Evolutionary conservation across 2,113 vertebrate genomes (phyloP), one percentile per base, ranked within the genome.

Genomic region (Barnardius zonarius): DNA sequence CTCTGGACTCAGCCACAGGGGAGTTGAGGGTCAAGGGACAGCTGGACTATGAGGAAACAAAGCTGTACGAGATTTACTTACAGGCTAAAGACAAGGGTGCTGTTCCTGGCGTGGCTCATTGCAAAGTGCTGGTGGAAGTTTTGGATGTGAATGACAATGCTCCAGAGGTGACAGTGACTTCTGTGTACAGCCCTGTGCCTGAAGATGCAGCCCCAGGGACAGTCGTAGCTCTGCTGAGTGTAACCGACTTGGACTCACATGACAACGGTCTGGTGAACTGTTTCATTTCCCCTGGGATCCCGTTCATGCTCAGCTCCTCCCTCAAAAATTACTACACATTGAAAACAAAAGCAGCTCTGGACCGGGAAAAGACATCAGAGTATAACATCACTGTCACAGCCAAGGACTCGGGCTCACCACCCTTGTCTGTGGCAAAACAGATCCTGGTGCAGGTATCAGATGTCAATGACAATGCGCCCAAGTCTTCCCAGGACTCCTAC

Each of bases 401-500:
- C 64, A 96, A 74, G 46, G 98, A 98, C 41, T 93, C 97, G 0
- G 98, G 98, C 12, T 95, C 86, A 5, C 98, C 98, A 12, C 44
- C 97, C 14, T 97, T 98, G 59, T 96, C 95, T 13, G 97, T 82
- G 1, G 90, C 97, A 14, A 98, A 97, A 13, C 95, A 95, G 10
- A 97, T 98, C 59, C 69, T 92, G 33, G 97, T 98, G 49, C 97
- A 96, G 55, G 97, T 98, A 67, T 98, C 97, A 5, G 98, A 98
- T 74, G 82, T 98, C 95, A 98, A 98, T 1, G 98, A 98, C 97
- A 98, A 98, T 0, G 87, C 96, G 0, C 99, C 99, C n/a, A 84
- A 93, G 24, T 93, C 98, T 25, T 92, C 96, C 13, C 98, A 99
- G 49, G 73, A 97, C n/a, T 98, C 96, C 13, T 99, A 99, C 6